phyloP scores from a whole-genome alignment of 2,113 vertebrate genomes.

The Probosciger aterrimus region DNA sequence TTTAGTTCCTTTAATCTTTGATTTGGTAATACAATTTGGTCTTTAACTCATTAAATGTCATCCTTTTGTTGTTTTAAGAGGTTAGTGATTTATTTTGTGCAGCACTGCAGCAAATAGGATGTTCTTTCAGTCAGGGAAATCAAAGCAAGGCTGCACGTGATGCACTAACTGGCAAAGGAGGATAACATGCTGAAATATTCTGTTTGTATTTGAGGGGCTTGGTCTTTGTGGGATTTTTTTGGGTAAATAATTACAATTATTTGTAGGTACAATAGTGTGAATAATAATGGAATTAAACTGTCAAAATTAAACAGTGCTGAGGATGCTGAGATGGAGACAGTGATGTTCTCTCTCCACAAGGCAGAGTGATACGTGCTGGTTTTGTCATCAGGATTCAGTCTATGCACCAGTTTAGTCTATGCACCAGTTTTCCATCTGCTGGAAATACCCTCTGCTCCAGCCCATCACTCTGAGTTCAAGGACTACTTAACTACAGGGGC shows the following conservation, averaged over 20 bases:
- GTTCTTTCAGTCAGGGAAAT: conserved; percentile 27
- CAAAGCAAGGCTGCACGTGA: neutral
- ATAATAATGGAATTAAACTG: neutral
- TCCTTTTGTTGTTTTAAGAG: neutral
- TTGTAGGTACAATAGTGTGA: neutral
- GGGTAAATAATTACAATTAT: neutral
- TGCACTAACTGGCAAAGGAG: neutral
- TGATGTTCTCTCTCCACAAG: neutral
- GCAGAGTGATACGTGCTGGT: fast-evolving
- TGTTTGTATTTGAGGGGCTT: neutral
- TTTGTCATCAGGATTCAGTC: neutral
- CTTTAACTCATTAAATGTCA: conserved; percentile 40
- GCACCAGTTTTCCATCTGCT: neutral
- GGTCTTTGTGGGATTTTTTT: fast-evolving
- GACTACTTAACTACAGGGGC: no score
- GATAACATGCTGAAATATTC: neutral
- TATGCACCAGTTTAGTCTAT: neutral
- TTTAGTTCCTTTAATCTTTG: conserved; percentile 18
- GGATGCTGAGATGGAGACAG: neutral
- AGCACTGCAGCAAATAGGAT: conserved; percentile 31
- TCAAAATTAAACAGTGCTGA: neutral
- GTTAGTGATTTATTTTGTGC: conserved; percentile 49
- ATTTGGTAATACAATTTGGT: conserved; percentile 7
- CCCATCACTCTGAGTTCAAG: neutral
- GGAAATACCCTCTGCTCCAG: neutral